These are phyloP conservation scores for Corydoras maculifer DNA, from an alignment of 2,113 vertebrate species.

Conservation along the genomic window DNA sequence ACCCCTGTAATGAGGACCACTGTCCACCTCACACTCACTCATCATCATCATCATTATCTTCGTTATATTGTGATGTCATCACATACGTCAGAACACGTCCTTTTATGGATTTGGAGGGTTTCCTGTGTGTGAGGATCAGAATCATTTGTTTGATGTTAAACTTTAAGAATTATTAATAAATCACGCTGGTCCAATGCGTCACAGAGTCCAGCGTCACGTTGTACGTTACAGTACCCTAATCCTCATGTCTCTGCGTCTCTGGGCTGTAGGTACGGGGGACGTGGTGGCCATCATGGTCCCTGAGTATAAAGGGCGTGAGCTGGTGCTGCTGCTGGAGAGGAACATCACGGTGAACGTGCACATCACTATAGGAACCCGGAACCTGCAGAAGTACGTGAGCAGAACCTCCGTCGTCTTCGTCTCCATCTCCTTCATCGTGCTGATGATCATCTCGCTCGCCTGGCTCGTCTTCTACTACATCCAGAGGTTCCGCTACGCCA, in stretches of 20 bases:
- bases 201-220: too few relatives aligned
- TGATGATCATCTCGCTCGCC: slow-evolving; percentile 97
- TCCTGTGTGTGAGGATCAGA: too few relatives aligned
- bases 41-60: too few relatives aligned
- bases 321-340: slow-evolving; percentile 79
- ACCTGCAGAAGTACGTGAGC: slow-evolving; percentile 98
- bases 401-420: slow-evolving; percentile 95
- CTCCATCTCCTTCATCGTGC: slow-evolving; percentile 97
- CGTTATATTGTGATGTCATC: too few relatives aligned
- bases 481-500: slow-evolving; percentile 95
- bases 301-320: slow-evolving; percentile 87
- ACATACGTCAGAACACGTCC: too few relatives aligned
- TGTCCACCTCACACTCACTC: too few relatives aligned
- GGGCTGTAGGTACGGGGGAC: slow-evolving; percentile 74
- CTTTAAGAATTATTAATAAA: too few relatives aligned
- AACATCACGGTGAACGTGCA: slow-evolving; percentile 78
- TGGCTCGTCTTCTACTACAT: slow-evolving; percentile 99
- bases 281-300: slow-evolving; percentile 96
- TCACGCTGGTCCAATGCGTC: too few relatives aligned
- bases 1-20: too few relatives aligned
- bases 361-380: slow-evolving; percentile 92
- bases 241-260: neutral
- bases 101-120: too few relatives aligned
- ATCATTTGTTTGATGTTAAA: too few relatives aligned
- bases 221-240: neutral